These are phyloP conservation scores for Drosophila bocqueti DNA, from an alignment of 1,140 invertebrate genomes.

Conservation along the genomic window DNA sequence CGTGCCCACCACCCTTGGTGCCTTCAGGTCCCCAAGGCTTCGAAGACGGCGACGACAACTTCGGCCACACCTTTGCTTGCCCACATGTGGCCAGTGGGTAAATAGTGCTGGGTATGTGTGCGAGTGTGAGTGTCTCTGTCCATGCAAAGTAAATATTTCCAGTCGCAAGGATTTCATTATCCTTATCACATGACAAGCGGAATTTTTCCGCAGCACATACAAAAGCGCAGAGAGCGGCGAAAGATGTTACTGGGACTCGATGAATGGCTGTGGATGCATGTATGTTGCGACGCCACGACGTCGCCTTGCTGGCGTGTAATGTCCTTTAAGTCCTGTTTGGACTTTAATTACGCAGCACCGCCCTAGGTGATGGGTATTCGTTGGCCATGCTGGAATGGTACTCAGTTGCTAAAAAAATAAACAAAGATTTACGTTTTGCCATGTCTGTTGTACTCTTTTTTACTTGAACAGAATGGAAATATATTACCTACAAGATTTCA, in stretches of 20 bases:
- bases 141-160: conserved; percentile 76
- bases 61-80: conserved; percentile 76
- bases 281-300: conserved; percentile 39
- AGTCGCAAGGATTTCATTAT: conserved; percentile 84
- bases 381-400: not conserved
- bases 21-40: conserved; percentile 58
- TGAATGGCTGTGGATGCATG: conserved; percentile 17
- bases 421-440: no score
- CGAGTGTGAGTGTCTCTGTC: conserved; percentile 10
- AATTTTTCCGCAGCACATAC: conserved; percentile 62
- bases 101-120: conserved; percentile 46
- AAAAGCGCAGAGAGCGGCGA: conserved; percentile 61
- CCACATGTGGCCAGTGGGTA: conserved; percentile 53
- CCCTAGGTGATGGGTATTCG: conserved; percentile 3
- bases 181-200: conserved; percentile 81
- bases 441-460: not conserved
- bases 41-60: conserved; percentile 70
- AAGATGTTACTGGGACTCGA: conserved; percentile 50
- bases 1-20: conserved; percentile 26
- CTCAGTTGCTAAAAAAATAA: not conserved
- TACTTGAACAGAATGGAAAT: no score
- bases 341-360: conserved; percentile 73
- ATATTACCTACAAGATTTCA: no score
- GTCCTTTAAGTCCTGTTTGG: conserved; percentile 76
- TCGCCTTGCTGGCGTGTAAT: conserved; percentile 52